Percentiles rank a stretch among this genome's conserved stretches.
Evolutionary conservation across 2,113 vertebrate genomes (phyloP).

Genomic region (Embiotoca jacksoni): DNA sequence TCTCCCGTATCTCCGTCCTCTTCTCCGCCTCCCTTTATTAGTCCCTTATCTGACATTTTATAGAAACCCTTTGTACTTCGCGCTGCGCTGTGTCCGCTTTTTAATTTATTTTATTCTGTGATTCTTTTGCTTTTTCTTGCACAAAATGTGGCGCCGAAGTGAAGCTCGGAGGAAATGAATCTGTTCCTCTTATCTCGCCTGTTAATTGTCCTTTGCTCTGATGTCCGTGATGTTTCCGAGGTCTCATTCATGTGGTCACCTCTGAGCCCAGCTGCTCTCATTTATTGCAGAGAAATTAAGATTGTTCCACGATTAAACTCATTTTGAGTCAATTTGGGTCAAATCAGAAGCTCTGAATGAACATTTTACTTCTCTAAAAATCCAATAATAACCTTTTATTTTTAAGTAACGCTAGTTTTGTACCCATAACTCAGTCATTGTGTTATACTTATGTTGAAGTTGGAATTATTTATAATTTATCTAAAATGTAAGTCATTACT

Average conservation of each 20-base stretch:
- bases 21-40: neutral
- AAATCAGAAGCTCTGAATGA: neutral
- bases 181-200: neutral
- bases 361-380: neutral
- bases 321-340: neutral
- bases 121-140: neutral
- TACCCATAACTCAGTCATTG: too few relatives aligned
- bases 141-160: neutral
- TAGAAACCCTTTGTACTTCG: slow-evolving; percentile 30
- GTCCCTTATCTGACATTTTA: slow-evolving; percentile 8
- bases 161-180: neutral
- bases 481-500: too few relatives aligned
- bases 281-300: neutral
- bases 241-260: neutral
- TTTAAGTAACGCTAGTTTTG: too few relatives aligned
- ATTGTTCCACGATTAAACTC: neutral
- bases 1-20: neutral
- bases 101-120: neutral
- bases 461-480: too few relatives aligned
- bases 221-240: slow-evolving; percentile 1
- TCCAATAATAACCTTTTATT: too few relatives aligned
- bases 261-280: neutral
- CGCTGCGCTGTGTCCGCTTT: neutral
- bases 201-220: neutral
- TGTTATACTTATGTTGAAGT: too few relatives aligned